Base-by-base conservation (phyloP, 2,113 vertebrate species). In the Taurulus bubalis region DNA sequence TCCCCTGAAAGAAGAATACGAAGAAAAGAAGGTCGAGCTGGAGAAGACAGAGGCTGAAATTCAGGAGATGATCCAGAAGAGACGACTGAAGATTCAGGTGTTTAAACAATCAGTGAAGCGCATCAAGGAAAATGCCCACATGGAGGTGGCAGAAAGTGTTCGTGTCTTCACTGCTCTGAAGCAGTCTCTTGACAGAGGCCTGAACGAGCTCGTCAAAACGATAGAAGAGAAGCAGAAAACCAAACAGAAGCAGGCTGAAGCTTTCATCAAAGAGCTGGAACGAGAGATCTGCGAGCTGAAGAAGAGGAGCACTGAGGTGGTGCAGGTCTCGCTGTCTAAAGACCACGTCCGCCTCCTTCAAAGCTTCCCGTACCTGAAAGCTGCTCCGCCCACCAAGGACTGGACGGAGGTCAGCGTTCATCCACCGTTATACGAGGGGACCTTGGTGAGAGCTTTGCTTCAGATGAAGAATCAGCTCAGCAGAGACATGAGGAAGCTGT, bases 71-170 rank as follows among this genome's bases (percentile, higher is more conserved):
- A 55, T 55, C 22, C 51, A 55, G 51, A 55, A 11, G 51, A 55
- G 51, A 55, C 22, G n/a, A n/a, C 51, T 73, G 69, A 84, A 84
- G 70, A 56, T 79, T 30, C 7, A 74, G n/a, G 70, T 66, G 20
- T 36, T 74, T 24, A 63, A 64, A 68, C 42, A 11, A 15, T 55
- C 60, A 5, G 9, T 77, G 7, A 24, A 62, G 26, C 3, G 51
- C 15, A 73, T 55, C 22, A 60, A 77, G 16, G 9, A 60, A 22
- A 20, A 49, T 4, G 75, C 75, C 36, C n/a, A 83, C 24, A 72
- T 36, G 32, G 42, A 83, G 81, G 38, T 28, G 15, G 32, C 30
- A 60, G 63, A 68, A 42, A 70, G 81, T 42, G 42, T 68, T 60
- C 42, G n/a, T 16, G 26, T 74, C 56, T 79, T 84, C 55, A 45